Evolutionary conservation across 2,797 vertebrate genomes (phyloP).

Genomic region (Ptychobarbus kaznakovi): DNA sequence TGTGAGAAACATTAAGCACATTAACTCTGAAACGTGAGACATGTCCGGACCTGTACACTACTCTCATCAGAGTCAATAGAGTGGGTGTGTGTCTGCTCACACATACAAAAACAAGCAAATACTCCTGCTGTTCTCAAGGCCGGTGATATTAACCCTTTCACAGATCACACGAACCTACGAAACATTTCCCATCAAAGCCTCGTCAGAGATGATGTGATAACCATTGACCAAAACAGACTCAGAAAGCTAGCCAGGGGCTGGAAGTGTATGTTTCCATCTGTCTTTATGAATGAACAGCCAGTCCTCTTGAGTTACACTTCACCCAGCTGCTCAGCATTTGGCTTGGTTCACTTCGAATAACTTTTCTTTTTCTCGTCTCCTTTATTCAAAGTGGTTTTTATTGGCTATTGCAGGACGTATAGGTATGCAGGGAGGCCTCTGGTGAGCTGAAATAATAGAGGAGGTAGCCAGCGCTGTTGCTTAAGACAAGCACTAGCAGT

Average conservation of each 20-base stretch:
- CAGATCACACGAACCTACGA: background rate
- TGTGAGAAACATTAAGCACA: slow-evolving; percentile 20
- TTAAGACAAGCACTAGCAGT: slow-evolving; percentile 26
- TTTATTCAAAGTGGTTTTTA: slow-evolving; percentile 21
- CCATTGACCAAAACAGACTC: background rate
- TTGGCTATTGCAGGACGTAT: background rate
- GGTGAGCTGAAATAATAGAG: slow-evolving; percentile 31
- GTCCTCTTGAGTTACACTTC: slow-evolving; percentile 17
- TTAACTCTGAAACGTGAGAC: slow-evolving; percentile 26
- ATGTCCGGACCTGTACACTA: slow-evolving; percentile 43
- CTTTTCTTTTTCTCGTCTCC: slow-evolving; percentile 13
- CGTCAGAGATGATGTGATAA: background rate
- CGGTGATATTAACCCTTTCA: slow-evolving; percentile 52
- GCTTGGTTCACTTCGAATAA: background rate
- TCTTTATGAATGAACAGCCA: slow-evolving; percentile 38
- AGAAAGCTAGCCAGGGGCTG: background rate
- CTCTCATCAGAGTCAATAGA: slow-evolving; percentile 36
- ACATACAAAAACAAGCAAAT: background rate
- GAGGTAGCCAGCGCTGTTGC: slow-evolving; percentile 15
- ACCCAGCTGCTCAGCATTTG: slow-evolving; percentile 20
- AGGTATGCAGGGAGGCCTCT: slow-evolving; percentile 7
- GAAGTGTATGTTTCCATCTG: background rate
- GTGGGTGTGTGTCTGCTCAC: slow-evolving; percentile 49
- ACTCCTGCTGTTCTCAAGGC: slow-evolving; percentile 43
- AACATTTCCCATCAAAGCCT: background rate